Base-by-base conservation (phyloP, 2,888 invertebrate genomes). In the Dryocosmus kuriphilus region DNA sequence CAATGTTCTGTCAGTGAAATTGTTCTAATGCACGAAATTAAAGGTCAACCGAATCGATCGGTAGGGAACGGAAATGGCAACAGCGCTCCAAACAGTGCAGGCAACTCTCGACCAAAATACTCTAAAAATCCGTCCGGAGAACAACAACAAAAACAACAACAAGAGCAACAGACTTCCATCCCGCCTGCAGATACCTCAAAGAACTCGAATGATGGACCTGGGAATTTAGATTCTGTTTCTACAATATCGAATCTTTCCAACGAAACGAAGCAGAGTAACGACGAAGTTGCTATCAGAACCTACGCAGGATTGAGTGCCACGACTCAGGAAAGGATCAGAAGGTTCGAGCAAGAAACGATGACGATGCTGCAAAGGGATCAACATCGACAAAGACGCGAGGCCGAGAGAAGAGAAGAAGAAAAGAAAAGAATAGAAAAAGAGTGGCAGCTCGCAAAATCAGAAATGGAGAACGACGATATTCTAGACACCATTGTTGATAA, bases 321-420 rank as follows among this genome's bases (percentile, higher is more conserved):
- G 82, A 94, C 95, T 9, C 94, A 95, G 84, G 94, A 95, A 86
- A 92, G 95, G 81, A 93, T 95, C 77, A 93, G 95, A 87, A 94
- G 95, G 89, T 96, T 96, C 91, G 96, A 96, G 89, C 93, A 95
- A 89, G 96, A 96, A 91, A 95, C 96, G 2, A 94, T 95, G 91
- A 94, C 95, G 77, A 94, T 95, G 93, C 91, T 96, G 30, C 92
- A 91, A 77, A 89, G 92, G 75, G 92, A 92, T 85, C 90, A 91
- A 78, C 85, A 89, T 83, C 87, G 88, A 14, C 89, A 89, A 77
- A 86, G 89, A 78, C 87, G 89, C 46, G 89, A 90, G 79, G 88
- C 90, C n/a, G 88, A 90, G 81, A 91, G 90, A 91, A 86, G 93
- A 86, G 93, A 93, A 88, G 92, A 93, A 82, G 93, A 93, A 84